A percentile compares a stretch with the other conserved stretches of the same genome.
Conservation (phyloP, 1,140 invertebrate genomes). For the Drosophila serrata region DNA sequence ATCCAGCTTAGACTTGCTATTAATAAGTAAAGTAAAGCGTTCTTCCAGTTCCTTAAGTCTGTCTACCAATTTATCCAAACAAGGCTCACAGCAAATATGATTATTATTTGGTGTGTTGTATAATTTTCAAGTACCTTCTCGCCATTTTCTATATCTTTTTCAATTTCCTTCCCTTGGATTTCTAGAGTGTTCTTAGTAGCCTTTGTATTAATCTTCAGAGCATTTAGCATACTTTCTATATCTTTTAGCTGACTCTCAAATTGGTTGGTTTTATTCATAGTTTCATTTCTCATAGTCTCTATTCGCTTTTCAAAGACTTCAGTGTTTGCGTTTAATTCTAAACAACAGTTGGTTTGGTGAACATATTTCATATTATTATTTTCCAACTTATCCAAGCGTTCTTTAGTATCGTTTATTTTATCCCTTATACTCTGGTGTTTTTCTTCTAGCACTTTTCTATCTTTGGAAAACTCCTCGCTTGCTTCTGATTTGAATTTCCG, state of each 20-base stretch:
- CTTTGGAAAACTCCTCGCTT: not conserved
- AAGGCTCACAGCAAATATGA: not conserved
- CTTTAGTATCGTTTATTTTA: constrained; percentile 8
- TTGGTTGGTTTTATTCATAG: not conserved
- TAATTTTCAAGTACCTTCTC: too few species aligned
- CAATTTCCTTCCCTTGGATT: not conserved
- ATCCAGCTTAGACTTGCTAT: not conserved
- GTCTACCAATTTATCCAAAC: not conserved
- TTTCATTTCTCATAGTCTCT: not conserved
- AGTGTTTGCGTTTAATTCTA: not conserved
- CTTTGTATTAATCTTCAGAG: not conserved
- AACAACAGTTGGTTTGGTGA: constrained; percentile 15
- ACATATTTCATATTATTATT: not conserved
- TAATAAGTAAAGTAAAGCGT: not conserved
- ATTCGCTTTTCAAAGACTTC: constrained; percentile 14
- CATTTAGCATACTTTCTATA: not conserved
- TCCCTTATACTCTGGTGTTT: not conserved
- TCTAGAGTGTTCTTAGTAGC: not conserved
- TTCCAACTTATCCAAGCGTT: constrained; percentile 19
- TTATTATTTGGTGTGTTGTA: not conserved
- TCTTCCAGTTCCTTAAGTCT: not conserved
- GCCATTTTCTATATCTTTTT: not conserved
- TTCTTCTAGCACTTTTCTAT: not conserved
- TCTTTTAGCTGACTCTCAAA: constrained; percentile 19
- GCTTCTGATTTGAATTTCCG: not conserved